Evolutionary conservation across 2,113 vertebrate genomes (phyloP), one percentile per base, ranked within the genome.

Genomic region (Aegypius monachus): DNA sequence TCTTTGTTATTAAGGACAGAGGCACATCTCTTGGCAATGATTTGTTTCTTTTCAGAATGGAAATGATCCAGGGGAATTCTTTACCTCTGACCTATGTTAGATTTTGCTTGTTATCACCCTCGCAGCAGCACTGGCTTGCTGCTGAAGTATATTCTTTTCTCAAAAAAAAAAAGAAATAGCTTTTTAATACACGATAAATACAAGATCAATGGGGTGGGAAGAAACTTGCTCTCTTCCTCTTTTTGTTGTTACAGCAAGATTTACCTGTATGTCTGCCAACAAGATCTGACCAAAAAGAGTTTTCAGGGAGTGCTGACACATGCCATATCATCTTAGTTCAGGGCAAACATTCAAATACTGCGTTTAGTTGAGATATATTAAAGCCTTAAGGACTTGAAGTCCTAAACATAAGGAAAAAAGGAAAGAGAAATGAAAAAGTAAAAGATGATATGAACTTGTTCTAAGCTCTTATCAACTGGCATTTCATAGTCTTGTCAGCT

Each of bases 81-180:
- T 92, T 95, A 94, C 90, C 74, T 94, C 70, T 92, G 88, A 86
- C 71, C 83, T 92, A 3, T 31, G 74, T 79, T 72, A 94, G 59
- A 77, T 96, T 93, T 96, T 93, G 48, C 82, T 92, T 95, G 85
- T 96, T 96, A 94, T 89, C 94, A 93, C 68, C 92, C 82, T 85
- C 71, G 66, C 43, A 70, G 82, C 82, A 92, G 32, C 62, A 42
- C 26, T 67, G 74, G 79, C 18, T 96, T 74, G 81, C 59, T 90
- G 50, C 34, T 91, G 61, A 91, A 88, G 67, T 59, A 43, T 65
- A 93, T 65, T 87, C 62, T 90, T 59, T 50, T 45, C 42, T 45
- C 13, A 67, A 70, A 80, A 29, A 81, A 82, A 29, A 81, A 89
- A 91, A 96, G 9, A 81, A 91, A 90, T 34, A 23, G 10, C 26